Evolutionary conservation across 2,888 invertebrate genomes (phyloP), one percentile per base, ranked within the genome.

Genomic region (Tridacna gigas): DNA sequence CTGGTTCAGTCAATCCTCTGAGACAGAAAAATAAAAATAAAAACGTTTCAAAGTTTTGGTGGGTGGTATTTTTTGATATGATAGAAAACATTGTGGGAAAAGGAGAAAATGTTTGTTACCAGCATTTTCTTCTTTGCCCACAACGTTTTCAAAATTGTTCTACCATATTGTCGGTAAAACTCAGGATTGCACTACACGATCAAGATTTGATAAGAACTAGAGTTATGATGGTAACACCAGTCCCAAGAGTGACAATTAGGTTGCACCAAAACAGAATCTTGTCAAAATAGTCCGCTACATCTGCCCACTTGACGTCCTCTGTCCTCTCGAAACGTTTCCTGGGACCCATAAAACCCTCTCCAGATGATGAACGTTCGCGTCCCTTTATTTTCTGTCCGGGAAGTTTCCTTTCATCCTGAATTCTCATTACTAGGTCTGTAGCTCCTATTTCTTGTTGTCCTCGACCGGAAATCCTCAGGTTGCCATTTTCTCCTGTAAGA

Each of bases 221-320:
- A 7, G 37, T 7, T 7, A 37, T 37, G 2, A 37, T 37, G 37
- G 37, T 37, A 37, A 37, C 37, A 37, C 37, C 37, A 37, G 56
- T 56, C 56, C 15, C 18, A 56, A 56, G 20, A 15, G 56, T 56
- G 3, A 56, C 15, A 20, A 56, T 11, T 11, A 56, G 20, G 20
- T 67, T 67, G 45, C 37, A 67, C 28, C n/a, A 67, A 45, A 67
- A 67, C 12, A 67, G 13, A 0, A 37, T 4, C 4, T 3, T 18
- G 45, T 67, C 67, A n/a, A 45, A 67, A 45, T 67, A 45, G 20
- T 67, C 67, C 1, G 67, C 67, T n/a, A 67, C 28, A 5, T 18
- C n/a, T 12, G 28, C 15, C 67, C 67, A 67, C 3, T 3, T 56
- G 56, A 56, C 56, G 20, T 20, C 20, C 3, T 20, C 20, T 15